Percentiles rank a stretch among this genome's conserved stretches.
Evolutionary conservation across 1,140 invertebrate genomes (phyloP).

Genomic region (Branchinecta lynchi): DNA sequence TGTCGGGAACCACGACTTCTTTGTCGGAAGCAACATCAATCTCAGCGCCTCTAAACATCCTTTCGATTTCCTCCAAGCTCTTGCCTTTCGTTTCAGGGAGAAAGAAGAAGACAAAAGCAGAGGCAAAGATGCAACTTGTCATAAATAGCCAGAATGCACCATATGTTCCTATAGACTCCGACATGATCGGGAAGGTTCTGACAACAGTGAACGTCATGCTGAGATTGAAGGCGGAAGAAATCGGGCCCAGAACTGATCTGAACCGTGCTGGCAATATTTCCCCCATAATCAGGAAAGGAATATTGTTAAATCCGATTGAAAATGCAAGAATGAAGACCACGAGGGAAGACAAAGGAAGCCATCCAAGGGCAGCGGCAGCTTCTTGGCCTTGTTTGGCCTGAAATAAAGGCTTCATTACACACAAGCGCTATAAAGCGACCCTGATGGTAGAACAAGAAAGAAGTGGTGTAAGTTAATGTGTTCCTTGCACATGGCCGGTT

Average conservation of each 20-base stretch:
- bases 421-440: no score
- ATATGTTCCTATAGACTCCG: conserved; percentile 38
- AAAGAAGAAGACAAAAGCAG: conserved; percentile 46
- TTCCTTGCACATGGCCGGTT: no score
- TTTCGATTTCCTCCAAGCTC: conserved; percentile 51
- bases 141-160: conserved; percentile 56
- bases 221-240: conserved; percentile 34
- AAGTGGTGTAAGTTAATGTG: no score
- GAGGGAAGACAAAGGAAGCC: conserved; percentile 61
- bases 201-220: conserved; percentile 35
- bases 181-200: conserved; percentile 44
- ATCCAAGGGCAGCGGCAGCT: conserved; percentile 43
- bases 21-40: neutral
- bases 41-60: conserved; percentile 32
- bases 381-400: conserved; percentile 23
- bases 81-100: conserved; percentile 68
- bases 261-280: conserved; percentile 35
- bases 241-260: conserved; percentile 31
- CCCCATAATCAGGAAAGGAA: conserved; percentile 37
- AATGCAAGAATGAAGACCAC: conserved; percentile 75
- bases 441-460: no score
- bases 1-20: no score
- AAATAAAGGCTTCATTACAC: no score
- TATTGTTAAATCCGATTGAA: conserved; percentile 54
- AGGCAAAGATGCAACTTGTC: conserved; percentile 44